Percentiles rank a stretch among this genome's conserved stretches.
Evolutionary conservation across 1,140 invertebrate species (phyloP).

Genomic region (Chionoecetes opilio): DNA sequence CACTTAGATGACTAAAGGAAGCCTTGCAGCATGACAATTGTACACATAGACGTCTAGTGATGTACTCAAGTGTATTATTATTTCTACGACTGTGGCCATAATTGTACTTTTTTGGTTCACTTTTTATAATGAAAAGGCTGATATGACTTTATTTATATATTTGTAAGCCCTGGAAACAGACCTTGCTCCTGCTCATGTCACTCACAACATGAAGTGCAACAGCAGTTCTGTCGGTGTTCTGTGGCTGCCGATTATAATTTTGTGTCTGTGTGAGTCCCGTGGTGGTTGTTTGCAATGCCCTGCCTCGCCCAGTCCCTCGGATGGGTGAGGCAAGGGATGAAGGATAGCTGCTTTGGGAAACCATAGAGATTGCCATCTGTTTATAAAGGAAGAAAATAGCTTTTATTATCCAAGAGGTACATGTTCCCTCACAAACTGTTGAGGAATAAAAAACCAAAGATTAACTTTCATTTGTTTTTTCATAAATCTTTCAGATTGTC

Average conservation of each 20-base stretch:
- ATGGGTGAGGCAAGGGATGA: neutral
- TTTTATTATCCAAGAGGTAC: conserved; percentile 56
- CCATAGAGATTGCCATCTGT: neutral
- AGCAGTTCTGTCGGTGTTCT: conserved; percentile 4
- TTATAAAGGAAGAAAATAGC: conserved; percentile 13
- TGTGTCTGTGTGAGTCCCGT: neutral
- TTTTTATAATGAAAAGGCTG: neutral
- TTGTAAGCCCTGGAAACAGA: conserved; percentile 35
- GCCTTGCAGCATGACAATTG: no score
- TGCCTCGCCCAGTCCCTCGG: neutral
- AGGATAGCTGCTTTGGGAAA: conserved; percentile 36
- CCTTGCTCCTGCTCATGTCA: conserved; percentile 36
- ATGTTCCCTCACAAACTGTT: conserved; percentile 76
- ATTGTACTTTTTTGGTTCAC: neutral
- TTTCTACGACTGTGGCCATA: neutral
- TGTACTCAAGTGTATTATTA: neutral
- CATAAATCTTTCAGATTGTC: conserved; percentile 45
- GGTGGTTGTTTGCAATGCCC: neutral
- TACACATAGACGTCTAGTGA: neutral
- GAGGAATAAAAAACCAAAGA: conserved; percentile 76
- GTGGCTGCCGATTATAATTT: neutral
- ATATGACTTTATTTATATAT: neutral
- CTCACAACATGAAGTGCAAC: conserved; percentile 37
- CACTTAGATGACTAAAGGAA: no score
- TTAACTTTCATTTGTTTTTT: conserved; percentile 65